phyloP scores from a whole-genome alignment of 2,797 vertebrate species.

The Chaetophractus vellerosus region DNA sequence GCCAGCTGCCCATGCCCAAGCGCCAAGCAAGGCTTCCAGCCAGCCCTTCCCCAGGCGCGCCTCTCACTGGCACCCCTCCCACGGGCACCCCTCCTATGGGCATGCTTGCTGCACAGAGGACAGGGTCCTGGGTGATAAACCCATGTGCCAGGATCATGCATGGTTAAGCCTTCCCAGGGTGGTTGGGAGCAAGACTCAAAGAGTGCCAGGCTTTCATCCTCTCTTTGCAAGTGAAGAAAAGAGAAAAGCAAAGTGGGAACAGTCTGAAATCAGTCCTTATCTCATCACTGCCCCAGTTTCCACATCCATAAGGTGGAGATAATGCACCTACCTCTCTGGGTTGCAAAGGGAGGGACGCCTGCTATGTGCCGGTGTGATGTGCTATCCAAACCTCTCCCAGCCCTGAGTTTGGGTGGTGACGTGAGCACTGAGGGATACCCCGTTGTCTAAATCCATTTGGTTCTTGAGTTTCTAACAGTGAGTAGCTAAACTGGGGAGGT shows the following conservation, averaged over 20 bases:
- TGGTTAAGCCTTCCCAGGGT: not conserved
- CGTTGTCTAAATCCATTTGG: not conserved
- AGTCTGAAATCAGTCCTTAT: not conserved
- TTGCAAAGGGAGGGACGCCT: not conserved
- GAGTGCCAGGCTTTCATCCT: not conserved
- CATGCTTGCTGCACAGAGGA: not conserved
- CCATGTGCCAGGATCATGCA: not conserved
- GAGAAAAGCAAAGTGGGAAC: not conserved
- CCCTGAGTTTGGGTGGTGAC: not conserved
- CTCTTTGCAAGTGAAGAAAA: not conserved
- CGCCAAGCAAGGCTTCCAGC: too few species aligned
- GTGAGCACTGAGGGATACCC: not conserved
- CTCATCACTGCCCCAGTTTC: not conserved
- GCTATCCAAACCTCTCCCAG: fast-evolving
- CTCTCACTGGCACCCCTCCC: too few species aligned
- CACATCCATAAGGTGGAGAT: not conserved
- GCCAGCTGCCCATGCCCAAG: not conserved
- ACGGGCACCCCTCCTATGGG: too few species aligned
- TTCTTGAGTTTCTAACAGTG: not conserved
- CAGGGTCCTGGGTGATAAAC: not conserved
- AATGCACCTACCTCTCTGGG: not conserved
- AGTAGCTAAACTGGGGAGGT: not conserved
- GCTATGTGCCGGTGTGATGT: fast-evolving
- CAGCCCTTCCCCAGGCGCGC: too few species aligned
- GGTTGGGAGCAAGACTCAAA: not conserved